Percentiles rank a stretch among this genome's conserved stretches.
These are phyloP conservation scores for Oceanodroma leucorhoa DNA, from an alignment of 2,797 vertebrate genomes.

Conservation along the genomic window DNA sequence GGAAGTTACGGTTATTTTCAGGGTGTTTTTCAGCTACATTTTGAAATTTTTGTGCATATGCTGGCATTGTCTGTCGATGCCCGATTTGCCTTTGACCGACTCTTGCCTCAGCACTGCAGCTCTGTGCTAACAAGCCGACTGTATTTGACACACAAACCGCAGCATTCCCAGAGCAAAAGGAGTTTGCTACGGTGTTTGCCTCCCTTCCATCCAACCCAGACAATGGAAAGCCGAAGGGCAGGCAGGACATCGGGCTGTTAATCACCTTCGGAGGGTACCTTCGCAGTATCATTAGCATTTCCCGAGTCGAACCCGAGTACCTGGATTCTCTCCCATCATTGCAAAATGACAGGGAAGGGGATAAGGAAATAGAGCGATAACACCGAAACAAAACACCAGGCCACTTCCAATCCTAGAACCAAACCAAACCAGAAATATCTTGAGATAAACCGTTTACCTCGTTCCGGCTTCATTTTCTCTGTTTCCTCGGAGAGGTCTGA, in stretches of 20 bases:
- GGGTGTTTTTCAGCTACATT: background rate
- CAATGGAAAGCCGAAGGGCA: constrained; percentile 5
- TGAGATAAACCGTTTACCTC: constrained; percentile 82
- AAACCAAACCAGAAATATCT: background rate
- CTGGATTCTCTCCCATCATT: background rate
- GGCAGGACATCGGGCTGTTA: background rate
- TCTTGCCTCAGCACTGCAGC: background rate
- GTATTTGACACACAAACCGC: background rate
- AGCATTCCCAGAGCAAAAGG: background rate
- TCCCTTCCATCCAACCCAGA: background rate
- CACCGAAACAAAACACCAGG: background rate
- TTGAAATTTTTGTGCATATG: background rate
- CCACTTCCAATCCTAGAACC: background rate
- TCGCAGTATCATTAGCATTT: rapidly evolving
- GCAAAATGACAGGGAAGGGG: background rate
- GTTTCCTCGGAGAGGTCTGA: background rate
- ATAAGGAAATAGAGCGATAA: background rate
- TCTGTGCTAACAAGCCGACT: background rate
- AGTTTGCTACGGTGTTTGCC: background rate
- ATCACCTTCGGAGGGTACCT: background rate
- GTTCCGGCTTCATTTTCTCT: constrained; percentile 88
- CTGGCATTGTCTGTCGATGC: background rate
- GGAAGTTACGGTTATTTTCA: background rate
- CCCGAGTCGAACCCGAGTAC: background rate
- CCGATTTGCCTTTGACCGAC: background rate